Evolutionary conservation across 1,140 invertebrate species (phyloP).

Genomic region (Rhagoletis pomonella): DNA sequence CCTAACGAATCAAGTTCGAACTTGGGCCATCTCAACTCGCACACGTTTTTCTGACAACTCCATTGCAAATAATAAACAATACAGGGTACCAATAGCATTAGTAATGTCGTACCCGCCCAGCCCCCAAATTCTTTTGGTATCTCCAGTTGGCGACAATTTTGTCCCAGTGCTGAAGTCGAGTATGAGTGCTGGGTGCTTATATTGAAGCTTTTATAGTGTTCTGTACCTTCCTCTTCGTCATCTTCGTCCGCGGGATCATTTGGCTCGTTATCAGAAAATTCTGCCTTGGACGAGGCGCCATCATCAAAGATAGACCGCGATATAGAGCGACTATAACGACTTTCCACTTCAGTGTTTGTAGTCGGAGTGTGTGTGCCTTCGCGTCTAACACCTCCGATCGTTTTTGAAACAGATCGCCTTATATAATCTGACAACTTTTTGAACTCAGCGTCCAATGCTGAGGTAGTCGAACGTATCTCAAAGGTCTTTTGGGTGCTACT

Average conservation of each 20-base stretch:
- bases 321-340: slow-evolving; percentile 69
- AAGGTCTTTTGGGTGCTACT: slow-evolving; percentile 66
- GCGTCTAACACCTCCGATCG: slow-evolving; percentile 58
- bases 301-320: slow-evolving; percentile 70
- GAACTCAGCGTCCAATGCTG: slow-evolving; percentile 63
- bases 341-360: slow-evolving; percentile 63
- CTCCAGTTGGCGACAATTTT: slow-evolving; percentile 61
- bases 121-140: slow-evolving; percentile 70
- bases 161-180: slow-evolving; percentile 42
- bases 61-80: slow-evolving; percentile 67
- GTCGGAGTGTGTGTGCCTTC: slow-evolving; percentile 58
- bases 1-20: slow-evolving; percentile 62
- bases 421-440: slow-evolving; percentile 66
- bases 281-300: slow-evolving; percentile 67
- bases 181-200: slow-evolving; percentile 52
- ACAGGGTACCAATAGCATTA: slow-evolving; percentile 64
- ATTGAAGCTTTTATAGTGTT: slow-evolving; percentile 67
- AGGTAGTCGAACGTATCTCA: slow-evolving; percentile 62
- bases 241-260: slow-evolving; percentile 57
- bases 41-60: slow-evolving; percentile 70
- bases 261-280: slow-evolving; percentile 75
- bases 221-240: slow-evolving; percentile 62
- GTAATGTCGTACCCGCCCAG: slow-evolving; percentile 65
- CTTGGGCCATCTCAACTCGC: slow-evolving; percentile 67
- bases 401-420: slow-evolving; percentile 68